Percentiles rank a stretch among this genome's conserved stretches.
Conservation (phyloP, 2,113 vertebrate species). For the Cinclus mexicanus region DNA sequence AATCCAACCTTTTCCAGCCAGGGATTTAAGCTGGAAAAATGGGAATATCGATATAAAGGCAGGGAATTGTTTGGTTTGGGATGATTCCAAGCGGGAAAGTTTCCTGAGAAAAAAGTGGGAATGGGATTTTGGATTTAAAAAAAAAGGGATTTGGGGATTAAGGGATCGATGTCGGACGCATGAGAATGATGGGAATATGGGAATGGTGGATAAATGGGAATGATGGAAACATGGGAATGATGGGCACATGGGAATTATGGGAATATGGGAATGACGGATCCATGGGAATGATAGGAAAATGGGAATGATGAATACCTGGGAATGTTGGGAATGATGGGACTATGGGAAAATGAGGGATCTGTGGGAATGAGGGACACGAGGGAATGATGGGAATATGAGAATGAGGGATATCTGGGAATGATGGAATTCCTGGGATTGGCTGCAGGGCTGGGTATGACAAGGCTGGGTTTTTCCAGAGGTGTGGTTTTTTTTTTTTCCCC, state of each 20-base stretch:
- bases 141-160: background rate
- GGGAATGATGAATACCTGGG: background rate
- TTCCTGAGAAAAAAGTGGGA: background rate
- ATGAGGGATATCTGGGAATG: too few relatives aligned
- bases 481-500: too few relatives aligned
- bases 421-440: background rate
- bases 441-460: background rate
- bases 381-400: too few relatives aligned
- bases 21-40: background rate
- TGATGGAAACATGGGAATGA: background rate
- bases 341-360: too few relatives aligned
- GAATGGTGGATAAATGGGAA: background rate
- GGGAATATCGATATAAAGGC: rapidly evolving
- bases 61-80: rapidly evolving
- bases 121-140: background rate
- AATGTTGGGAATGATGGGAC: background rate
- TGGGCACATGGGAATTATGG: background rate
- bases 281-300: background rate
- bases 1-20: background rate
- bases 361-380: too few relatives aligned
- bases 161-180: rapidly evolving
- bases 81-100: background rate
- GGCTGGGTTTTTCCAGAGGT: background rate
- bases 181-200: too few relatives aligned
- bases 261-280: background rate